Evolutionary conservation across 2,888 invertebrate genomes (phyloP).

Genomic region (Dicycla oo): DNA sequence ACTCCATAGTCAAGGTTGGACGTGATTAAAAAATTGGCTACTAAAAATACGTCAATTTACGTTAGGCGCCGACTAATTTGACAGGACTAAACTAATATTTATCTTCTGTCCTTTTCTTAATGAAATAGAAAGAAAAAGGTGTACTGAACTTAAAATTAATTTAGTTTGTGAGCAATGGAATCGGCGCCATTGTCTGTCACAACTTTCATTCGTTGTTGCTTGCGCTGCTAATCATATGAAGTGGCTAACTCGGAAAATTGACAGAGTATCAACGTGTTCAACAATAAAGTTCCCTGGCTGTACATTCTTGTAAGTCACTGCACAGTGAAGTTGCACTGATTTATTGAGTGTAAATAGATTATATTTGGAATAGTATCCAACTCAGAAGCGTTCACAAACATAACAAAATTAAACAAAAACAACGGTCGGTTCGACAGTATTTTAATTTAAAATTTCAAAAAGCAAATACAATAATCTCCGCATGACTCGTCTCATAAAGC

Average conservation of each 20-base stretch:
- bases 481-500: conserved; percentile 90
- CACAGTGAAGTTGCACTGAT: not conserved
- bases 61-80: too few species aligned
- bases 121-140: too few species aligned
- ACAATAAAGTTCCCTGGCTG: not conserved
- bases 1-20: too few species aligned
- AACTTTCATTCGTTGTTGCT: not conserved
- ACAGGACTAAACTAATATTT: too few species aligned
- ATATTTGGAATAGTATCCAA: not conserved
- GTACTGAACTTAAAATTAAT: too few species aligned
- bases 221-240: not conserved
- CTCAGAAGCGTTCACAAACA: conserved; percentile 22
- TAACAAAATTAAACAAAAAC: conserved; percentile 71
- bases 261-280: not conserved
- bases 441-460: conserved; percentile 91
- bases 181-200: too few species aligned
- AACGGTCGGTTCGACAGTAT: conserved; percentile 84
- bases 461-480: conserved; percentile 90
- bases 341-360: not conserved
- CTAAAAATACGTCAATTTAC: too few species aligned
- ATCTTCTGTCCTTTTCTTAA: too few species aligned
- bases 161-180: too few species aligned
- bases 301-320: not conserved
- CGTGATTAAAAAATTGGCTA: too few species aligned
- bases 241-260: not conserved